Base-by-base conservation (phyloP, 2,113 vertebrate genomes). In the Corythornis madagascariensis region DNA sequence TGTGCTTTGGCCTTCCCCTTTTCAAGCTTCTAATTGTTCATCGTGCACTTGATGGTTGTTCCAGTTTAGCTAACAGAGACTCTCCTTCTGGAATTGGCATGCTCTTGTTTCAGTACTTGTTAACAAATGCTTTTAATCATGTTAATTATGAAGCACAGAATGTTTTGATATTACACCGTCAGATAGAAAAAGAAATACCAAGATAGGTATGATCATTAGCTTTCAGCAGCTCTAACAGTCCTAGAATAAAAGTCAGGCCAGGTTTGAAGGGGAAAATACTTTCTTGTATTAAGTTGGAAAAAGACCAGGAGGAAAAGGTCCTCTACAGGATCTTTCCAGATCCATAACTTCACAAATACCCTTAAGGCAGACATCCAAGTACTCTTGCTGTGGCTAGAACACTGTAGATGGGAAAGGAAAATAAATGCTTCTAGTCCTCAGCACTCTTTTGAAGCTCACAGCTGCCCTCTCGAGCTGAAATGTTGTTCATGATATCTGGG, bases 91-190 rank as follows among this genome's bases (percentile, higher is more conserved):
- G 55, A 83, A 45, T 65, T 63, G 42, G 29, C 50, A 45, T 55
- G 29, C 26, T 83, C 20, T 79, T 57, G 6, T 91, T 85, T 91
- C 83, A 88, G 48, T 88, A 76, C 40, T 85, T 73, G 50, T 40
- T 83, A 88, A 83, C 60, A 57, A 85, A 45, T 75, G n/a, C 59
- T 89, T 83, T 55, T 74, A 93, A 71, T 90, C 13, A 3, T 67
- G 65, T 40, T 88, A 94, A 83, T 78, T 77, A 81, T 63, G 19
- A 86, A 78, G 81, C 18, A 14, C 61, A 6, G 48, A 90, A 20
- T 16, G 16, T 57, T 86, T 74, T 52, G 60, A 81, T 74, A 80
- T 56, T 63, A 57, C 42, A 24, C n/a, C 60, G 60, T 47, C 60
- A 81, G 64, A 77, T 45, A 88, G 43, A 56, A 78, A 52, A 90